Evolutionary conservation across 2,113 vertebrate genomes (phyloP).

Genomic region (Solea senegalensis): DNA sequence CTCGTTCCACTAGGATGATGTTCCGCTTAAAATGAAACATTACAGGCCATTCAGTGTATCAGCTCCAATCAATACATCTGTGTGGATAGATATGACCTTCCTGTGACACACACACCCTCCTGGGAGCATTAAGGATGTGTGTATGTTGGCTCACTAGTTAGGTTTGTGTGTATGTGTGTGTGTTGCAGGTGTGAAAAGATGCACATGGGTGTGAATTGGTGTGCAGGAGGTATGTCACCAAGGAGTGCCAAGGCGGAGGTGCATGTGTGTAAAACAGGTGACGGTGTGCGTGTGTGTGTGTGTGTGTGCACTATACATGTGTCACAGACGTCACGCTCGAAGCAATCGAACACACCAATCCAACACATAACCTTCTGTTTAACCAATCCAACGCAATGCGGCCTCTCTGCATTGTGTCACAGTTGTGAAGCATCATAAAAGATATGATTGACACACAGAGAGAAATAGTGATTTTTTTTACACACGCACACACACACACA

Average conservation of each 20-base stretch:
- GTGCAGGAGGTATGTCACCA: conserved; percentile 54
- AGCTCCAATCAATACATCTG: conserved; percentile 60
- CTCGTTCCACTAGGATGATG: conserved; percentile 22
- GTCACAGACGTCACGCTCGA: conserved; percentile 61
- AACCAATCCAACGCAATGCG: conserved; percentile 34
- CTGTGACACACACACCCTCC: conserved; percentile 49
- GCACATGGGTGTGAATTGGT: conserved; percentile 55
- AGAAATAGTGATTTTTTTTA: conserved; percentile 7
- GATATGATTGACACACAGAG: conserved; percentile 44
- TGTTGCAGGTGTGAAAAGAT: conserved; percentile 45
- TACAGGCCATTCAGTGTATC: conserved; percentile 49
- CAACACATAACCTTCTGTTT: conserved; percentile 56
- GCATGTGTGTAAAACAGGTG: conserved; percentile 20
- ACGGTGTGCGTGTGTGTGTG: conserved; percentile 18
- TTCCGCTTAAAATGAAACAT: conserved; percentile 61
- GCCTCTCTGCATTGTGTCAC: conserved; percentile 40
- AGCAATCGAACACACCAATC: conserved; percentile 61
- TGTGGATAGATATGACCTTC: conserved; percentile 56
- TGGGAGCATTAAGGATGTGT: conserved; percentile 51
- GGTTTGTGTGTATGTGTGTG: conserved; percentile 1
- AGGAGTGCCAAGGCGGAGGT: conserved; percentile 23
- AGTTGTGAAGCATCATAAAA: conserved; percentile 17
- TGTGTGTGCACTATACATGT: conserved; percentile 32
- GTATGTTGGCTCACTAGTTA: conserved; percentile 7
- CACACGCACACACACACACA: background rate